Percentiles rank a stretch among this genome's conserved stretches.
phyloP scores from a whole-genome alignment of 2,797 vertebrate genomes.

The Rhynchonycteris naso region DNA sequence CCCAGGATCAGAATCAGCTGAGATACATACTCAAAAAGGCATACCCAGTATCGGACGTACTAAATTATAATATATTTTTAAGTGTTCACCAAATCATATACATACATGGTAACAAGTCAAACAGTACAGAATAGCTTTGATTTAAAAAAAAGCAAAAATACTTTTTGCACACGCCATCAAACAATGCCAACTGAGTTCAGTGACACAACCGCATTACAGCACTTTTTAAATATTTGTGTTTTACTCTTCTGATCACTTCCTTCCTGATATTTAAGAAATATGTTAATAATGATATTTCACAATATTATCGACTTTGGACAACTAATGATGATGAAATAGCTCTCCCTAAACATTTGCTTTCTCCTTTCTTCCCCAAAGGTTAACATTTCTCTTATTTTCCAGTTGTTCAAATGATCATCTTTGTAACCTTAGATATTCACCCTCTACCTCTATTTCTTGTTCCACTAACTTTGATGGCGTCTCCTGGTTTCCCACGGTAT shows the following conservation, averaged over 20 bases:
- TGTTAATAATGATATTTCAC: not conserved
- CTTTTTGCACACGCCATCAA: not conserved
- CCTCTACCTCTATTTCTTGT: not conserved
- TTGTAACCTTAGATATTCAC: not conserved
- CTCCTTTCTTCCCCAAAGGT: not conserved
- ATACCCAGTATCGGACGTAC: not conserved
- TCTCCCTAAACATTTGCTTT: not conserved
- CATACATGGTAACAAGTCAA: not conserved
- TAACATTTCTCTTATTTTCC: not conserved
- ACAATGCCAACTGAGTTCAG: not conserved
- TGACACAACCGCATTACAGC: not conserved
- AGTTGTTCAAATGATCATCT: not conserved
- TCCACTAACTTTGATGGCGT: not conserved
- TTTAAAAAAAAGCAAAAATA: not conserved
- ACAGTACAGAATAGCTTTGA: not conserved
- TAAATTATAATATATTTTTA: not conserved
- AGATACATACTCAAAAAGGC: not conserved
- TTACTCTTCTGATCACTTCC: not conserved
- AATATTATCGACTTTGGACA: not conserved
- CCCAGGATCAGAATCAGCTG: not conserved
- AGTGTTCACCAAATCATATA: not conserved
- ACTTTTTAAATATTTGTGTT: not conserved
- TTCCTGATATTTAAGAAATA: not conserved
- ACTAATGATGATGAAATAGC: not conserved
- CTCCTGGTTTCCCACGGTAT: not conserved